Conservation (phyloP, 2,113 vertebrate species). For the Cryptotis parvus region DNA sequence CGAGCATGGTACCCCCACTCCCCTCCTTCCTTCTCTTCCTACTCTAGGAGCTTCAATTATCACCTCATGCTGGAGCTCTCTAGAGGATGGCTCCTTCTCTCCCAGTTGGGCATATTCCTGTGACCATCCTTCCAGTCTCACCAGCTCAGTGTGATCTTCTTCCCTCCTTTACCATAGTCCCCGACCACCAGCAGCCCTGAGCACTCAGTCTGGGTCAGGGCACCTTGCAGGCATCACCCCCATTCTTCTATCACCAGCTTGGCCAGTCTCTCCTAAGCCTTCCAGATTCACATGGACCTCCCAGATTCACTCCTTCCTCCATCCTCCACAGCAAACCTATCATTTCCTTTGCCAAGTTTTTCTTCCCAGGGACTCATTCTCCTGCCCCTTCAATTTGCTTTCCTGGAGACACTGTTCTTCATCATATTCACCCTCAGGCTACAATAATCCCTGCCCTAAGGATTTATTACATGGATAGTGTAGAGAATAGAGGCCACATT, state of each 20-base stretch:
- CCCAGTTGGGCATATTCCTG: not conserved
- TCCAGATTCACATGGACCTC: not conserved
- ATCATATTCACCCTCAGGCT: not conserved
- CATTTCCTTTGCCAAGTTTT: not conserved
- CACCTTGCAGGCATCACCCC: not conserved
- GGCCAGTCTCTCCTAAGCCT: not conserved
- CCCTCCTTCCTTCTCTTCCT: not conserved
- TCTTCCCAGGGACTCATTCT: not conserved
- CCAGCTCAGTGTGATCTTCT: not conserved
- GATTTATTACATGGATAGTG: not conserved
- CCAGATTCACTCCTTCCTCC: not conserved
- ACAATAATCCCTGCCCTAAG: not conserved
- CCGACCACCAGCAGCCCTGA: not conserved
- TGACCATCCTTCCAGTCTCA: not conserved
- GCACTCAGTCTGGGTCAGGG: not conserved
- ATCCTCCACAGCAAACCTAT: not conserved
- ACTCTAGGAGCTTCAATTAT: not conserved
- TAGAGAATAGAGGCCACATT: not conserved
- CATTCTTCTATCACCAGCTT: not conserved
- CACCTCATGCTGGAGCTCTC: constrained; percentile 16
- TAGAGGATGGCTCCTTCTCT: not conserved
- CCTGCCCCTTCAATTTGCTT: not conserved
- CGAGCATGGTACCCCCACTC: too few relatives aligned
- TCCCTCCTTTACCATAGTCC: not conserved
- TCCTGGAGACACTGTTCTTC: not conserved